A percentile compares a stretch with the other conserved stretches of the same genome.
Evolutionary conservation across 2,888 invertebrate species (phyloP).

Genomic region (Aspidiotus destructor): DNA sequence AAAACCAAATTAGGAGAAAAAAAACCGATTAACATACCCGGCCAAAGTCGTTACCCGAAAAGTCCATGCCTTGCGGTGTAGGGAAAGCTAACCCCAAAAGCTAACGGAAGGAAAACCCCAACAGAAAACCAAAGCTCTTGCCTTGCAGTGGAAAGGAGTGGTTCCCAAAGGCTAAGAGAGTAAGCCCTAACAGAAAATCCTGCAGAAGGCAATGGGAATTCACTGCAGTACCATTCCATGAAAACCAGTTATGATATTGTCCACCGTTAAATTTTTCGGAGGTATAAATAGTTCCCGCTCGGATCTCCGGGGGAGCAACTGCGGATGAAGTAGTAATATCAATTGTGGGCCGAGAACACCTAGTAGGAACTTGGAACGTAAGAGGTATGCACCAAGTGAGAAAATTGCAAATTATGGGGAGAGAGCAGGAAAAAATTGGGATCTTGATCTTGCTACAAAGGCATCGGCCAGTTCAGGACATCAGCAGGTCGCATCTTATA

Average conservation of each 20-base stretch:
- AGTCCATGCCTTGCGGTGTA: too few species aligned
- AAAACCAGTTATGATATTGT: neutral
- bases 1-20: too few species aligned
- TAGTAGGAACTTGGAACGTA: neutral
- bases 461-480: neutral
- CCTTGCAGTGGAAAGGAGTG: too few species aligned
- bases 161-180: too few species aligned
- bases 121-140: too few species aligned
- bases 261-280: neutral
- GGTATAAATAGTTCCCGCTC: neutral
- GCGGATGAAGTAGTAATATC: neutral
- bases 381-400: neutral
- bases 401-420: neutral
- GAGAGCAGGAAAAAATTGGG: neutral
- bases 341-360: neutral
- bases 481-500: neutral
- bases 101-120: too few species aligned
- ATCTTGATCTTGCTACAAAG: neutral
- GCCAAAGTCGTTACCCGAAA: too few species aligned
- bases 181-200: neutral
- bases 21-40: too few species aligned
- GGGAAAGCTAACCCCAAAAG: too few species aligned
- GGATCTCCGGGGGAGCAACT: neutral
- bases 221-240: neutral
- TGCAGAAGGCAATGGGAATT: neutral